Evolutionary conservation across 2,888 invertebrate species (phyloP).

Genomic region (Phytoseiulus persimilis): DNA sequence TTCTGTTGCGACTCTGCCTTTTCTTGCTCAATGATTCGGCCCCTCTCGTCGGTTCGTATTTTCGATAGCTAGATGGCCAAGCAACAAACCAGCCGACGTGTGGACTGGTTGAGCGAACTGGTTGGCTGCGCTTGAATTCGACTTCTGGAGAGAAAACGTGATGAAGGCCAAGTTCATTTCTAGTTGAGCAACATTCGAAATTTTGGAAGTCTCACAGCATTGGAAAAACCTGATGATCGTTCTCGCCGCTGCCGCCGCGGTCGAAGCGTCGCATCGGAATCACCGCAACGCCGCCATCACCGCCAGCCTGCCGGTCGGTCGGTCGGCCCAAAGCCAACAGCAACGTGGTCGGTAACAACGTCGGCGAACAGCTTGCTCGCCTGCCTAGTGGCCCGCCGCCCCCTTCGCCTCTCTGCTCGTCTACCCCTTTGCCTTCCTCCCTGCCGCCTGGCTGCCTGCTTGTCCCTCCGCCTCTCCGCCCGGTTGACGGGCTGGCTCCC

Average conservation of each 20-base stretch:
- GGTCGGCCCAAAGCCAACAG: background rate
- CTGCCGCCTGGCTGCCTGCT: background rate
- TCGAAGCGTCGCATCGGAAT: background rate
- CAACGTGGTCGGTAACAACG: background rate
- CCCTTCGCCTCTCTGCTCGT: background rate
- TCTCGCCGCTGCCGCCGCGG: background rate
- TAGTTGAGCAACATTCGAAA: background rate
- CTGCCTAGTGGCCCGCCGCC: background rate
- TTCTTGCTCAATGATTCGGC: background rate
- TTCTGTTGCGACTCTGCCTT: background rate
- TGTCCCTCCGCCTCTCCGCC: background rate
- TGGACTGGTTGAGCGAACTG: background rate
- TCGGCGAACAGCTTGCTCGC: background rate
- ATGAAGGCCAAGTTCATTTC: conserved; percentile 5
- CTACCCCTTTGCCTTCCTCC: background rate
- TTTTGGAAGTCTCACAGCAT: background rate
- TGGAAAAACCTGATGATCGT: background rate
- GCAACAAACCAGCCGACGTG: background rate
- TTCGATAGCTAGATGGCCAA: background rate
- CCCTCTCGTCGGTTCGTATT: background rate
- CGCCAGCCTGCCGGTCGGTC: background rate
- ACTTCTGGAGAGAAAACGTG: conserved; percentile 5
- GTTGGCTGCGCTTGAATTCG: background rate
- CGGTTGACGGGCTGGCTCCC: background rate
- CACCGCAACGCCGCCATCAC: background rate